phyloP scores from a whole-genome alignment of 2,113 vertebrate species.

The Lasiurus cinereus region DNA sequence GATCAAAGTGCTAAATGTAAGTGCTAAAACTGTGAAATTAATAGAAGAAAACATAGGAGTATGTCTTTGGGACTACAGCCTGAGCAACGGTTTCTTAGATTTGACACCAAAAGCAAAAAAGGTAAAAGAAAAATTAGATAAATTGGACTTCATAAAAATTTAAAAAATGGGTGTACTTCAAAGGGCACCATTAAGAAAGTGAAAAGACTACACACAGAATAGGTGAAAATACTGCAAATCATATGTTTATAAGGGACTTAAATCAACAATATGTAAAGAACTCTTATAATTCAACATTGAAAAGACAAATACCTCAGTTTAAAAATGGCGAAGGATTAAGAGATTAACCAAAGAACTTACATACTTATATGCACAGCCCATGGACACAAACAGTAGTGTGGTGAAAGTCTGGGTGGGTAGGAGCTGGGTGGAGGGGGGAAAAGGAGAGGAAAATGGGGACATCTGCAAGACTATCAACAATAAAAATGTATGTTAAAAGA shows the following conservation, averaged over 20 bases:
- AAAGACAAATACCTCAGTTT: background rate
- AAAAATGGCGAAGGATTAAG: background rate
- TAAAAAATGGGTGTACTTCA: background rate
- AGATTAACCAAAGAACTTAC: background rate
- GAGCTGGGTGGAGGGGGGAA: background rate
- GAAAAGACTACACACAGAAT: constrained; percentile 1
- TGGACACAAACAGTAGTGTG: background rate
- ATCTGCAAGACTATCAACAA: background rate
- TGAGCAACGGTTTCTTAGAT: background rate
- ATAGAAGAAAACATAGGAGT: background rate
- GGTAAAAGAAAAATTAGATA: background rate
- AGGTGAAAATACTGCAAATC: background rate
- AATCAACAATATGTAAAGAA: background rate
- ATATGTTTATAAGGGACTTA: background rate
- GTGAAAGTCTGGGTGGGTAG: background rate
- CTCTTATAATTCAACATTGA: background rate
- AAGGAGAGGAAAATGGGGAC: background rate
- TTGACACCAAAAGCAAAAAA: background rate
- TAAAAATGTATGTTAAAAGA: background rate
- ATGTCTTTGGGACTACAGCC: background rate
- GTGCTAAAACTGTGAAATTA: background rate
- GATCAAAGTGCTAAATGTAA: background rate
- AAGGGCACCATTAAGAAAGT: background rate
- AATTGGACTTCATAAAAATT: background rate
- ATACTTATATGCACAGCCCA: background rate